Percentiles rank a stretch among this genome's conserved stretches.
phyloP scores from a whole-genome alignment of 2,797 vertebrate species.

The Lophotriccus pileatus region DNA sequence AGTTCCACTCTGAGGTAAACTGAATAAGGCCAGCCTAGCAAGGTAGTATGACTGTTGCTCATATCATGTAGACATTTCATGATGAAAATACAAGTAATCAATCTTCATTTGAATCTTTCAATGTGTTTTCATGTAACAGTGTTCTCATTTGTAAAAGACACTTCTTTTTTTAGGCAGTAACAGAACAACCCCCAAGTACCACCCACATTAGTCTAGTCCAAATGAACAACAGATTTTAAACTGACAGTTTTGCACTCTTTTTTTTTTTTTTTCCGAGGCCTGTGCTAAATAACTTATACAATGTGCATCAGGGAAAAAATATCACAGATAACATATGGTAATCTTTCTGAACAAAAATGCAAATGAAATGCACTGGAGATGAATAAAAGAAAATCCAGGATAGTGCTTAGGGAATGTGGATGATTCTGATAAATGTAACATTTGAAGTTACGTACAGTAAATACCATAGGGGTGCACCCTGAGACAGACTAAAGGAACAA shows the following conservation, averaged over 20 bases:
- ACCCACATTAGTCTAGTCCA: not conserved
- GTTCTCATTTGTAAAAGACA: not conserved
- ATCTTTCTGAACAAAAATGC: not conserved
- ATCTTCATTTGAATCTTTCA: not conserved
- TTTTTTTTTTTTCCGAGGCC: not conserved
- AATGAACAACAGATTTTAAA: constrained; percentile 21
- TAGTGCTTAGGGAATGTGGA: not conserved
- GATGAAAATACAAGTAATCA: not conserved
- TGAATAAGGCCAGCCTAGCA: not conserved
- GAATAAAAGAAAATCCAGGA: not conserved
- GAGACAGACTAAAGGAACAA: not conserved
- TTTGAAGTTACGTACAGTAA: not conserved
- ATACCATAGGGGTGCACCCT: not conserved
- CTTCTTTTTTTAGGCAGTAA: not conserved
- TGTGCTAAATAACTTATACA: not conserved
- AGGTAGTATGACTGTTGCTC: not conserved
- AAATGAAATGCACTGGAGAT: not conserved
- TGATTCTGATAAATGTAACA: not conserved
- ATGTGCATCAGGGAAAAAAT: not conserved
- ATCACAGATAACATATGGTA: not conserved
- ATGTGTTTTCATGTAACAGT: not conserved
- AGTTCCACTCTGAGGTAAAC: not conserved
- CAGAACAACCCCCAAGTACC: not conserved
- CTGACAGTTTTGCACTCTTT: not conserved
- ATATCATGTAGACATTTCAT: not conserved